Evolutionary conservation across 1,140 invertebrate species (phyloP), one percentile per base, ranked within the genome.

Genomic region (Cherax destructor): DNA sequence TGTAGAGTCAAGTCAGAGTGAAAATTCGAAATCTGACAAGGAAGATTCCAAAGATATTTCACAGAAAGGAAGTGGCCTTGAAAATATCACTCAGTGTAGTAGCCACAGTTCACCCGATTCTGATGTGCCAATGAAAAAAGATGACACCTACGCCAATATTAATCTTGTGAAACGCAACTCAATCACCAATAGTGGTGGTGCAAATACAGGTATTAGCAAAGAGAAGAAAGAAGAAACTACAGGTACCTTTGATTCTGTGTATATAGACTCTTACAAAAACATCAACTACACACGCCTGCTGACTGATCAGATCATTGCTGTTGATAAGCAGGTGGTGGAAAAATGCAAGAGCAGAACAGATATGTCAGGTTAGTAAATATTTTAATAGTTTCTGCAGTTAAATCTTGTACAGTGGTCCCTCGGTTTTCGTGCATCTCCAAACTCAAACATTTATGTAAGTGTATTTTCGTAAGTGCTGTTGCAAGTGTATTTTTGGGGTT

Each of bases 241-340:
- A 0, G 78, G 10, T 84, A 78, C 41, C 11, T 52, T 72, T 47
- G 59, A 69, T 56, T 50, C 74, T 13, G 24, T 56, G 1, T 91
- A 93, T 41, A 87, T 93, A 11, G 92, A 93, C 74, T 47, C 74
- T 21, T 80, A 90, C 30, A 85, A 86, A 56, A 93, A 93, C 72
- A 85, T 93, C n/a, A 93, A 93, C 84, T 93, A 93, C 59, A 92
- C 92, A 3, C 91, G 87, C 83, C 72, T 93, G 10, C 74, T 93
- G 1, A 93, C 89, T 50, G 92, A 93, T 77, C 92, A 93, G 76
- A 89, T 93, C 49, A 77, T 92, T 49, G 91, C 91, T 59, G 84
- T 93, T 41, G 92, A 93, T 59, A 80, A 83, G 18, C 83, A 93
- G 81, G 90, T 93, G n/a, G 92, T 93, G 49, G 65, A 89, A 13